These are phyloP conservation scores for Zapus hudsonius DNA, from an alignment of 2,113 vertebrate species.

Conservation along the genomic window DNA sequence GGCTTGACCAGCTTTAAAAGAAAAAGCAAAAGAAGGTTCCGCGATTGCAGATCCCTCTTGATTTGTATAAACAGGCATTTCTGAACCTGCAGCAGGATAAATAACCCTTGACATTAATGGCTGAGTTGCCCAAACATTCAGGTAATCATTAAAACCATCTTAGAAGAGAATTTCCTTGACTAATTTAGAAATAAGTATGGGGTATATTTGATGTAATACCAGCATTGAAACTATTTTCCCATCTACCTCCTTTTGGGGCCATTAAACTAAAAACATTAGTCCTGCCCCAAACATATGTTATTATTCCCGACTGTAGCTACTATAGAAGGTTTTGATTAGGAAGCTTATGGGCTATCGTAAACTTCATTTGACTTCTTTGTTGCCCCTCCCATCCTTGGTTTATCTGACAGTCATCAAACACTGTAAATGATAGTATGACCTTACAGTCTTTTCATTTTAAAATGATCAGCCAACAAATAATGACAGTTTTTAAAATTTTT, in stretches of 20 bases:
- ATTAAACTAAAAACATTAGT: constrained; percentile 22
- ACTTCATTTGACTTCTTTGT: neutral
- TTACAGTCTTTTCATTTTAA: constrained; percentile 47
- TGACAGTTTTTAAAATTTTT: no score
- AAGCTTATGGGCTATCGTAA: neutral
- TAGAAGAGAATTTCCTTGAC: constrained; percentile 41
- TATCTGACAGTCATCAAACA: constrained; percentile 4
- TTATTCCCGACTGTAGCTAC: neutral
- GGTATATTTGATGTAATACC: constrained; percentile 23
- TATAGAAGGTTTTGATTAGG: neutral
- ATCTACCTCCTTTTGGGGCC: neutral
- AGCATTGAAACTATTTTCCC: constrained; percentile 59
- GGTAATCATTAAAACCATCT: constrained; percentile 38
- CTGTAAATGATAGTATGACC: neutral
- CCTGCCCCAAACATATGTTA: neutral
- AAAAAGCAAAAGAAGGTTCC: constrained; percentile 38
- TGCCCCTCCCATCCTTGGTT: neutral
- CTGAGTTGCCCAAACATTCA: constrained; percentile 21
- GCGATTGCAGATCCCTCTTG: constrained; percentile 43
- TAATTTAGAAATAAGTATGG: constrained; percentile 49
- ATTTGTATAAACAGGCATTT: constrained; percentile 67
- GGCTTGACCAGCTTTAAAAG: constrained; percentile 60
- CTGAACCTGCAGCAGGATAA: constrained; percentile 45
- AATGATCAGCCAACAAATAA: constrained; percentile 40
- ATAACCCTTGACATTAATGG: constrained; percentile 49